Base-by-base conservation (phyloP, 2,888 invertebrate genomes). In the Andrena flavipes region DNA sequence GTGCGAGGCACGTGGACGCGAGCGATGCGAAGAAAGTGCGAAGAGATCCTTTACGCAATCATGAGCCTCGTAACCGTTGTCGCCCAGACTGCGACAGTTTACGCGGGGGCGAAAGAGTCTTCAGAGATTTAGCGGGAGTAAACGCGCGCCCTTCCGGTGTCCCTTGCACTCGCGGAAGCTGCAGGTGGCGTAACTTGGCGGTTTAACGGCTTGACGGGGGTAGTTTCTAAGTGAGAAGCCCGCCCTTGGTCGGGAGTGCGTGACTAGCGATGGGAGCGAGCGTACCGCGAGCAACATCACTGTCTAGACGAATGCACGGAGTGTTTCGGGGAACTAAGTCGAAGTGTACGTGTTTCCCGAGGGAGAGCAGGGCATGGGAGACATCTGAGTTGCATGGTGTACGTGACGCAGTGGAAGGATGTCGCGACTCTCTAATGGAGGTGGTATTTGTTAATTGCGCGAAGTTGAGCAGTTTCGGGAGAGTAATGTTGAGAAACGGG, bases 161-260 rank as follows among this genome's bases (percentile, higher is more conserved):
- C 70, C 54, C 80, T 76, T 76, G 65, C 65, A 56, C 73, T 75
- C 85, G 23, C 59, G 51, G 67, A 60, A 79, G 48, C 65, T 56
- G 63, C 54, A 60, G 74, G 8, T 77, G 54, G 62, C 56, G 76
- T 77, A 84, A 82, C 72, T 84, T 82, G 59, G 80, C 86, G 80
- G 87, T 85, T 89, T 76, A 81, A 86, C 70, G 80, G 68, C 72
- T 82, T 56, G 87, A 82, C 72, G 81, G 65, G 65, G 80, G 48
- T 72, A 80, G 84, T 86, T 89, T 76, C 76, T 72, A 82, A 84
- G 85, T 76, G 86, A 83, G 48, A 29, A 56, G 35, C 16, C 49
- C 64, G 8, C 60, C 51, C 16, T 16, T 16, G 48, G 33, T 3
- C 48, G 23, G n/a, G 10, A n/a, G 56, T 26, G 35, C 16, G n/a